A percentile compares a stretch with the other conserved stretches of the same genome.
Conservation (phyloP, 2,888 invertebrate genomes). For the Drosophila pegasa region DNA sequence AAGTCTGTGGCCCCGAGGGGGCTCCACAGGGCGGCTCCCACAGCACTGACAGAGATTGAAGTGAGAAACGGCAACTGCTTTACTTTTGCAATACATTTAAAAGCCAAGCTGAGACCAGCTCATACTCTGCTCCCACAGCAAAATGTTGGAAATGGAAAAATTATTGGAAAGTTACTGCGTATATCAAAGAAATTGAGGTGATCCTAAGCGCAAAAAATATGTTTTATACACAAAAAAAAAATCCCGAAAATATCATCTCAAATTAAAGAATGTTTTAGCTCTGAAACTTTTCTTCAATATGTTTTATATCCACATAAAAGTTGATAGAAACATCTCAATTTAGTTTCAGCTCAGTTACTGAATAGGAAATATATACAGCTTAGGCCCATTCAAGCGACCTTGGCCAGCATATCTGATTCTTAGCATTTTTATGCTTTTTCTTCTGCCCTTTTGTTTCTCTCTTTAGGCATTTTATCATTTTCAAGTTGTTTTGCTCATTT, state of each 20-base stretch:
- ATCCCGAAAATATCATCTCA: background rate
- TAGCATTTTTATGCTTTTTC: background rate
- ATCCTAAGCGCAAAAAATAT: background rate
- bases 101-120: constrained; percentile 18
- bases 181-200: too few relatives aligned
- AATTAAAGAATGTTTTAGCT: background rate
- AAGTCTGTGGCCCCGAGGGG: constrained; percentile 35
- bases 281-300: background rate
- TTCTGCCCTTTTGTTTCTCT: constrained; percentile 2
- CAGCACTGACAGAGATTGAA: constrained; percentile 33
- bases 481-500: constrained; percentile 49
- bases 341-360: constrained; percentile 10
- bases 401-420: constrained; percentile 27
- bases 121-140: background rate
- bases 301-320: background rate
- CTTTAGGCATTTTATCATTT: constrained; percentile 67
- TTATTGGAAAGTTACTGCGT: background rate
- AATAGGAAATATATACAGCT: constrained; percentile 27
- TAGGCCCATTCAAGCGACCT: background rate
- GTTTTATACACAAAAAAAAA: background rate
- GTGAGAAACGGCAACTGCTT: constrained; percentile 19
- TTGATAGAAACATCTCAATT: background rate
- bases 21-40: background rate
- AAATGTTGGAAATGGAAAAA: background rate
- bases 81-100: constrained; percentile 27